A percentile compares a stretch with the other conserved stretches of the same genome.
These are phyloP conservation scores for Bubo scandiacus DNA, from an alignment of 2,113 vertebrate genomes.

Conservation along the genomic window DNA sequence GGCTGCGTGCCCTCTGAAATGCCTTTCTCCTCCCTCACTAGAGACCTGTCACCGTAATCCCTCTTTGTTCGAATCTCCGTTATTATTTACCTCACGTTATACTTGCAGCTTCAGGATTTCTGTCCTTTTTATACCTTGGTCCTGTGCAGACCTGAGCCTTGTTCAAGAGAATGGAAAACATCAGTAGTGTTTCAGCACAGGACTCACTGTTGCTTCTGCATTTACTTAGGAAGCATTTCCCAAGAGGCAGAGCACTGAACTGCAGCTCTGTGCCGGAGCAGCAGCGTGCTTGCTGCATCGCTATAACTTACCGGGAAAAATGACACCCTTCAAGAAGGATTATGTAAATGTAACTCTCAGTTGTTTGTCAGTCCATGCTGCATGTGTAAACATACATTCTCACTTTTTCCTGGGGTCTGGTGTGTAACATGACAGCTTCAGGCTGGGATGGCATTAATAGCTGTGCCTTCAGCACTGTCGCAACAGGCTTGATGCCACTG, in stretches of 20 bases:
- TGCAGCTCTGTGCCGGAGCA: background rate
- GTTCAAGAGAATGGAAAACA: background rate
- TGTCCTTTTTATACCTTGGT: background rate
- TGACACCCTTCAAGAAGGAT: background rate
- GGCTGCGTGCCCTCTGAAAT: background rate
- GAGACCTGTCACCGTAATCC: background rate
- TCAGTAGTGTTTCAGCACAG: background rate
- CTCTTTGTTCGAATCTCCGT: background rate
- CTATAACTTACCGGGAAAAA: background rate
- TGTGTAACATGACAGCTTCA: background rate
- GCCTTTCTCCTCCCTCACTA: background rate
- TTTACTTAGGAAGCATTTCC: background rate
- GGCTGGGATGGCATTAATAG: background rate
- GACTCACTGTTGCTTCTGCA: background rate
- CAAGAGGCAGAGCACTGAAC: background rate
- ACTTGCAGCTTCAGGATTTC: background rate
- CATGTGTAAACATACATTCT: background rate
- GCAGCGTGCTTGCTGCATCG: background rate
- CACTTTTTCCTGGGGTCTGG: background rate
- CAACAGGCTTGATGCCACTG: background rate
- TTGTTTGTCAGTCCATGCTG: background rate
- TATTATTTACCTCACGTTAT: background rate
- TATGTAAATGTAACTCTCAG: constrained; percentile 8
- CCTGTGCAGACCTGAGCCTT: background rate
- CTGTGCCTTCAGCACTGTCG: background rate